Percentiles rank a stretch among this genome's conserved stretches.
These are phyloP conservation scores for Ophonus ardosiacus DNA, from an alignment of 2,888 invertebrate genomes.

Conservation along the genomic window DNA sequence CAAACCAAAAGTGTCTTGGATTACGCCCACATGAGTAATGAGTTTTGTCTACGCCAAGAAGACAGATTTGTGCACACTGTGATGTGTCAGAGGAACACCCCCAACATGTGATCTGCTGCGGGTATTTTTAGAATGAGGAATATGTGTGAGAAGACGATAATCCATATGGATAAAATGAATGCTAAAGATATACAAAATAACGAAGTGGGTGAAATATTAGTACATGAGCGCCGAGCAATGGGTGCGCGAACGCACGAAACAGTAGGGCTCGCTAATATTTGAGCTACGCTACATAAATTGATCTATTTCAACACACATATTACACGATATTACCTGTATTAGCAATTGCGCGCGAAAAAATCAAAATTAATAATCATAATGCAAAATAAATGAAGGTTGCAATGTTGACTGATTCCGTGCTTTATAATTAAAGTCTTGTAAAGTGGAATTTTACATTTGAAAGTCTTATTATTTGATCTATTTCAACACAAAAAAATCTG, in stretches of 20 bases:
- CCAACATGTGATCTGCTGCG: neutral
- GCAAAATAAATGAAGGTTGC: constrained; percentile 27
- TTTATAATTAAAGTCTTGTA: constrained; percentile 56
- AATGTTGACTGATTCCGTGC: constrained; percentile 28
- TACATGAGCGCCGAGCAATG: no score
- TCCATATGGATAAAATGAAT: neutral
- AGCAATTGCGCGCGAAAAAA: constrained; percentile 31
- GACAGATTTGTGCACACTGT: constrained; percentile 29
- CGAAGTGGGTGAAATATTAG: no score
- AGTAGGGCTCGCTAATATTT: no score
- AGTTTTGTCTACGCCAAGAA: constrained; percentile 38
- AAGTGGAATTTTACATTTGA: constrained; percentile 57
- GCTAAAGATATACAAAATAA: neutral
- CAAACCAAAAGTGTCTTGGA: constrained; percentile 20
- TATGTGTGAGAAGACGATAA: neutral
- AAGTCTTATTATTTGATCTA: constrained; percentile 58
- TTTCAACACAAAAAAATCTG: no score
- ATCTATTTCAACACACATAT: no score
- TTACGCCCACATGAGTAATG: constrained; percentile 37
- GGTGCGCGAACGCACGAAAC: no score
- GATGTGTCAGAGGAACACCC: constrained; percentile 35
- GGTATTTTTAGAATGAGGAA: constrained; percentile 9
- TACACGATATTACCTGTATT: constrained; percentile 10
- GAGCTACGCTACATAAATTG: no score
- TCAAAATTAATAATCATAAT: constrained; percentile 45